Percentiles rank a stretch among this genome's conserved stretches.
phyloP scores from a whole-genome alignment of 2,797 vertebrate species.

The Anas acuta region DNA sequence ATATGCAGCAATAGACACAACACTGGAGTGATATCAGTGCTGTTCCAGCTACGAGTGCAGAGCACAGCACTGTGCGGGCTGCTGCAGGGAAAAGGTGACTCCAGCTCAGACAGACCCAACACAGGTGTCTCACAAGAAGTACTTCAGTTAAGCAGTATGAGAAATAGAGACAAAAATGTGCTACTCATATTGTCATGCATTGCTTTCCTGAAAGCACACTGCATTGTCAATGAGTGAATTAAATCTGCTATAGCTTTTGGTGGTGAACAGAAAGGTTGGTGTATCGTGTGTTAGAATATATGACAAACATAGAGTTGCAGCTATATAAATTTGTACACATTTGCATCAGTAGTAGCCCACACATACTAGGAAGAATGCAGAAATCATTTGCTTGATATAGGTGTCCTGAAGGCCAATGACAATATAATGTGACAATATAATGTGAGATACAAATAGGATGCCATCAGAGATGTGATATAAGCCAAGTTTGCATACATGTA shows the following conservation, averaged over 20 bases:
- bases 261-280: neutral
- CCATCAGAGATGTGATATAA: neutral
- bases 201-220: neutral
- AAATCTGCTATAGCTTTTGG: neutral
- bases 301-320: neutral
- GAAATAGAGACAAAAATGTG: neutral
- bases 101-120: too few relatives aligned
- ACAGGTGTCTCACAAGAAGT: neutral
- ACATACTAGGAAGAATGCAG: accelerated
- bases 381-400: neutral
- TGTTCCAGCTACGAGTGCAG: too few relatives aligned
- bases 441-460: neutral
- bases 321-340: neutral
- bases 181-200: neutral
- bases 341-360: neutral
- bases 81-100: too few relatives aligned
- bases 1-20: too few relatives aligned
- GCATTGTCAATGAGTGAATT: neutral
- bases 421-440: neutral
- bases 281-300: neutral
- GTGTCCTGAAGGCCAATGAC: neutral
- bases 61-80: too few relatives aligned
- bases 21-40: too few relatives aligned
- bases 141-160: neutral
- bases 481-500: neutral